A percentile compares a stretch with the other conserved stretches of the same genome.
phyloP scores from a whole-genome alignment of 2,113 vertebrate species.

The Turnix velox region DNA sequence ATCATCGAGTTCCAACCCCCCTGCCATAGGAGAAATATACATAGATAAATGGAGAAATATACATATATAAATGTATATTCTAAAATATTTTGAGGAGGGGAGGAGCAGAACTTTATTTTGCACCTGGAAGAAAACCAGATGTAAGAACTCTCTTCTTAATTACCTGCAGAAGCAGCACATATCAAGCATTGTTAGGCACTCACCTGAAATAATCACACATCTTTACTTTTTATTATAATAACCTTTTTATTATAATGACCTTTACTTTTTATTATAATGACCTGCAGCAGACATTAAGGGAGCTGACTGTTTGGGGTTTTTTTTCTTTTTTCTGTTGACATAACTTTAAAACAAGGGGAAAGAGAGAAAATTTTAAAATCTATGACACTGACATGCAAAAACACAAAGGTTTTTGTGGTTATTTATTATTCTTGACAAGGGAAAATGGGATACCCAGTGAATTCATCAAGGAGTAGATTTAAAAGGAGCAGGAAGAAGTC shows the following conservation, averaged over 20 bases:
- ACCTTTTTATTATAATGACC: too few species aligned
- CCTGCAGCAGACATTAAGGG: background rate
- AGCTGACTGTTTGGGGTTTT: background rate
- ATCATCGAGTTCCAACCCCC: too few species aligned
- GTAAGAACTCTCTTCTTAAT: background rate
- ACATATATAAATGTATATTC: too few species aligned
- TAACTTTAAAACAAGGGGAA: background rate
- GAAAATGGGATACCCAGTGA: background rate
- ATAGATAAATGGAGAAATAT: too few species aligned
- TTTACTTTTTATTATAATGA: slow-evolving; percentile 2
- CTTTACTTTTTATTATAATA: background rate
- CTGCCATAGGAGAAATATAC: too few species aligned
- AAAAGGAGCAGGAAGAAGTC: background rate
- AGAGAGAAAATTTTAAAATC: background rate
- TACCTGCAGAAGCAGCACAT: background rate
- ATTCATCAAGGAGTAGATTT: background rate
- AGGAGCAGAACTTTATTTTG: background rate
- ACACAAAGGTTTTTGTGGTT: background rate
- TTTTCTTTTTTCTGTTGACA: background rate
- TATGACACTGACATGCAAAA: background rate
- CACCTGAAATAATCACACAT: background rate
- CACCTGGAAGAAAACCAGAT: background rate
- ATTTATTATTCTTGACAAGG: background rate
- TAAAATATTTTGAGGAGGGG: background rate
- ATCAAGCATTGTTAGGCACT: background rate